Conservation (phyloP, 2,888 invertebrate genomes). For the Lamellibrachia columna region DNA sequence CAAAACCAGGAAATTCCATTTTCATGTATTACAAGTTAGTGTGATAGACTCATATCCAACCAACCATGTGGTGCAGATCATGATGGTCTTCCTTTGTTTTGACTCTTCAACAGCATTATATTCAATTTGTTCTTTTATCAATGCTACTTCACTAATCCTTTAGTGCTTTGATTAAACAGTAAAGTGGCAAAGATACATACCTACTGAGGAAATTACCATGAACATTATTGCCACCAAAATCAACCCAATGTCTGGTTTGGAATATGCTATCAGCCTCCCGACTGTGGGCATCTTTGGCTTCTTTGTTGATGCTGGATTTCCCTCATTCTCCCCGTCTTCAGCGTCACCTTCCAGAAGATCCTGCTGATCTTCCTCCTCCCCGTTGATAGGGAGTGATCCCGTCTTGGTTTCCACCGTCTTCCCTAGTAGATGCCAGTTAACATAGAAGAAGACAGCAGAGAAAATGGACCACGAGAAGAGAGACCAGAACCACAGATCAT, state of each 20-base stretch:
- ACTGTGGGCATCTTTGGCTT: constrained; percentile 40
- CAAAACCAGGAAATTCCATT: no score
- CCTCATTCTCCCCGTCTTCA: constrained; percentile 32
- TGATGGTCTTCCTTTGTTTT: no score
- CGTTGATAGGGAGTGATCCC: constrained; percentile 22
- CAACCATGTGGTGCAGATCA: no score
- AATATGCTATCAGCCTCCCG: constrained; percentile 46
- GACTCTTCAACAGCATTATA: no score
- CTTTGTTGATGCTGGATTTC: constrained; percentile 33
- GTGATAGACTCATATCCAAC: no score
- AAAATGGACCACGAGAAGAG: constrained; percentile 46
- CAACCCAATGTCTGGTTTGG: constrained; percentile 47
- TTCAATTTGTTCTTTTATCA: no score
- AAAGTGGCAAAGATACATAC: constrained; percentile 38
- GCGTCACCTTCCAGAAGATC: constrained; percentile 31
- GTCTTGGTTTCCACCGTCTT: not conserved
- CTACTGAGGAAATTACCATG: constrained; percentile 44
- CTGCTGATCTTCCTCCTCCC: constrained; percentile 37
- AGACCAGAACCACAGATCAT: constrained; percentile 47
- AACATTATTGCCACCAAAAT: constrained; percentile 43
- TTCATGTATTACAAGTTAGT: no score
- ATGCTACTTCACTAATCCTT: no score
- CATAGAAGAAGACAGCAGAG: constrained; percentile 39
- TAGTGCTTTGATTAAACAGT: not conserved
- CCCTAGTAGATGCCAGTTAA: constrained; percentile 42